A percentile compares a stretch with the other conserved stretches of the same genome.
Evolutionary conservation across 2,888 invertebrate genomes (phyloP).

Genomic region (Malacosoma neustria): DNA sequence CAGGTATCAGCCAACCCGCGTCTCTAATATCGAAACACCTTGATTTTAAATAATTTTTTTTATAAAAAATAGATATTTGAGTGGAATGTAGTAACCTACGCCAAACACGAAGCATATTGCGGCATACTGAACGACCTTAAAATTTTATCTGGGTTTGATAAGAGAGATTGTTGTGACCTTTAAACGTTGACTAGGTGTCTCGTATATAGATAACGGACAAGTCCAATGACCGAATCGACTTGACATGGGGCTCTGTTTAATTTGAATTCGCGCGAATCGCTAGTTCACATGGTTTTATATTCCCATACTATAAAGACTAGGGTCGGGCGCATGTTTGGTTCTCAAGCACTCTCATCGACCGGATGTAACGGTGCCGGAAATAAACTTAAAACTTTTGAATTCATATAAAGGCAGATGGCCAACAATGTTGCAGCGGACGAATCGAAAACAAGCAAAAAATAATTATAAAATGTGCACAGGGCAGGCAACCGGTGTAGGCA

Average conservation of each 20-base stretch:
- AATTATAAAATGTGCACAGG: slow-evolving; percentile 19
- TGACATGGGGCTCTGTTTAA: slow-evolving; percentile 16
- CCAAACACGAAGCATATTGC: slow-evolving; percentile 34
- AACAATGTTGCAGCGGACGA: slow-evolving; percentile 34
- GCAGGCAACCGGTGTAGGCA: slow-evolving; percentile 7
- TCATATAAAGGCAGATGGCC: slow-evolving; percentile 46
- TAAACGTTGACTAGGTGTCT: slow-evolving; percentile 59
- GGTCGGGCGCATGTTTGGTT: slow-evolving; percentile 27
- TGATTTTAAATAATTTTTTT: slow-evolving; percentile 22
- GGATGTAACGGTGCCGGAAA: slow-evolving; percentile 66
- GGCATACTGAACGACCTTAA: slow-evolving; percentile 56
- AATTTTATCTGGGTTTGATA: slow-evolving; percentile 56
- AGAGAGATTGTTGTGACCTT: slow-evolving; percentile 63
- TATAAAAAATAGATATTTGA: slow-evolving; percentile 16
- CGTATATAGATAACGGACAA: slow-evolving; percentile 44
- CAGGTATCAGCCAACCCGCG: slow-evolving; percentile 65
- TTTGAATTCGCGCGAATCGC: slow-evolving; percentile 14
- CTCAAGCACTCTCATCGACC: slow-evolving; percentile 48
- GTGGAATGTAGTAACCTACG: slow-evolving; percentile 7
- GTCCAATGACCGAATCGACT: slow-evolving; percentile 61
- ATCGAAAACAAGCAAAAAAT: slow-evolving; percentile 31
- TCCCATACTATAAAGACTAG: slow-evolving; percentile 14
- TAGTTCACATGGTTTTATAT: background rate
- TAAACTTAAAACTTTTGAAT: slow-evolving; percentile 37
- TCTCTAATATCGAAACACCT: slow-evolving; percentile 59